These are phyloP conservation scores for Pseudanteris insignis DNA, from an alignment of 2,888 invertebrate species.

Conservation along the genomic window DNA sequence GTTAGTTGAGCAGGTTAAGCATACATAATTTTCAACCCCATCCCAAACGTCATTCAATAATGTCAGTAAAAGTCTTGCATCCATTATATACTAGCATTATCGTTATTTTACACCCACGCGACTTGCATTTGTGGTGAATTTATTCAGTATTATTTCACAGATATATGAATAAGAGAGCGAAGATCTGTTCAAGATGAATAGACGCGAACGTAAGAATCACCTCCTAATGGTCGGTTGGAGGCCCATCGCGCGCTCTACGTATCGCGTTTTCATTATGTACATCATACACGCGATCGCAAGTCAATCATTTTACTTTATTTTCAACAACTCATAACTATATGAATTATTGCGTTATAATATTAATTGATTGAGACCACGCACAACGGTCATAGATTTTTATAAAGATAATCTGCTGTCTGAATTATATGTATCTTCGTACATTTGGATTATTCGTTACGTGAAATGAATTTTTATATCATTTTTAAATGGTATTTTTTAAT, in stretches of 20 bases:
- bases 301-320: conserved; percentile 26
- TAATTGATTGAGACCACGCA: conserved; percentile 18
- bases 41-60: conserved; percentile 57
- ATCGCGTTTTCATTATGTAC: conserved; percentile 27
- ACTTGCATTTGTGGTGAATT: conserved; percentile 64
- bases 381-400: conserved; percentile 7
- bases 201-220: conserved; percentile 40
- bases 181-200: conserved; percentile 55
- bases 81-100: conserved; percentile 66
- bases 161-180: conserved; percentile 62
- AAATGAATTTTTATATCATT: too few species aligned
- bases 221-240: conserved; percentile 40
- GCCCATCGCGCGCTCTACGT: conserved; percentile 7
- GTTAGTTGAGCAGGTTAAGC: conserved; percentile 50
- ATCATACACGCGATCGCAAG: conserved; percentile 26
- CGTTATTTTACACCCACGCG: conserved; percentile 65
- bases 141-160: conserved; percentile 64
- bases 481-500: conserved; percentile 8
- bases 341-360: conserved; percentile 22
- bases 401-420: conserved; percentile 1
- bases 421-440: too few species aligned
- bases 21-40: conserved; percentile 57
- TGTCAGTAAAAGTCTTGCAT: conserved; percentile 64
- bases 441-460: conserved; percentile 17
- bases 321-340: conserved; percentile 3